These are phyloP conservation scores for Epizoanthus rinbou DNA, from an alignment of 92 coral and sea anemone species.

Conservation along the genomic window DNA sequence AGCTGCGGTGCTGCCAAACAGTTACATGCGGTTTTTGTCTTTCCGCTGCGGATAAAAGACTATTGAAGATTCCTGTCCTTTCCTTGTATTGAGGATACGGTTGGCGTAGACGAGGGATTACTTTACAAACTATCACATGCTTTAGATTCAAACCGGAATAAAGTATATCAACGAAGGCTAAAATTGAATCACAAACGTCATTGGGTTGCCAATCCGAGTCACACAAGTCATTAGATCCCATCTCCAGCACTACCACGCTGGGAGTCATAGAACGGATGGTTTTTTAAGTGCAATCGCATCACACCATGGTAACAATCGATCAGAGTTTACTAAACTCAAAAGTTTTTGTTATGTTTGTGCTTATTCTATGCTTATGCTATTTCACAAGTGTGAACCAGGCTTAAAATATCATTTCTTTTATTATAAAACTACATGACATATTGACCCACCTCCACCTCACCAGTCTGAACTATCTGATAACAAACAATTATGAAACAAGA, in stretches of 20 bases:
- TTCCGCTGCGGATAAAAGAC: neutral
- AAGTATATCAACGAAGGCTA: neutral
- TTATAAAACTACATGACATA: too few relatives aligned
- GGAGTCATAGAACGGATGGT: neutral
- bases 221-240: neutral
- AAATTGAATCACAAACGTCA: neutral
- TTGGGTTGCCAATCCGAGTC: neutral
- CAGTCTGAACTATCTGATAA: too few relatives aligned
- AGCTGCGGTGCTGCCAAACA: neutral
- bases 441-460: too few relatives aligned
- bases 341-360: too few relatives aligned
- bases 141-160: neutral
- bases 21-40: neutral
- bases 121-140: neutral
- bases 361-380: too few relatives aligned
- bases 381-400: too few relatives aligned
- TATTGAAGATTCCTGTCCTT: neutral
- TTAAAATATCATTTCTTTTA: too few relatives aligned
- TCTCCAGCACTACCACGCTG: neutral
- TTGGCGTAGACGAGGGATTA: neutral
- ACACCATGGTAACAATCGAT: too few relatives aligned
- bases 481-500: too few relatives aligned
- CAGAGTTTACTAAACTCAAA: too few relatives aligned
- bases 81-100: neutral
- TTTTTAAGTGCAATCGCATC: neutral